Conservation (phyloP, 53 echinoderm and acorn worm species). For the Henricia sp. region DNA sequence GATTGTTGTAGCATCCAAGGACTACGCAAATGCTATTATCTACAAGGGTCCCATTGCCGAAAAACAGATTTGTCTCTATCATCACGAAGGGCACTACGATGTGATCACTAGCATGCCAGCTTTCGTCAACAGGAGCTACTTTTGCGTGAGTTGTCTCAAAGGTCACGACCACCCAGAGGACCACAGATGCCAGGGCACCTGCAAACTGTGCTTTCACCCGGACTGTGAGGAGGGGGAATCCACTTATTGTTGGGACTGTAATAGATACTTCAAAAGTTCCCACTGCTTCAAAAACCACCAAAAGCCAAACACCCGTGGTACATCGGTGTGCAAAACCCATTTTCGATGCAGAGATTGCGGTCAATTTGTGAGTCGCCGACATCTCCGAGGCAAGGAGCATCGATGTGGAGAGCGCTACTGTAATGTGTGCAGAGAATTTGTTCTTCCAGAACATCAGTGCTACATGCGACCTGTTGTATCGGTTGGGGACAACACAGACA, state of each 20-base stretch:
- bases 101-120: constrained; percentile 33
- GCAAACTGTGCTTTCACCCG: constrained; percentile 8
- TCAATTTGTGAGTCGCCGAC: background rate
- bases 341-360: constrained; percentile 7
- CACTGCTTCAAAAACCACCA: constrained; percentile 59
- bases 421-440: constrained; percentile 32
- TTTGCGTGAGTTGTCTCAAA: constrained; percentile 59
- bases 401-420: constrained; percentile 54
- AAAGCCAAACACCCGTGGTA: background rate
- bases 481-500: too few species aligned
- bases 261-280: constrained; percentile 65
- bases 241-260: constrained; percentile 47
- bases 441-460: constrained; percentile 31
- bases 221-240: constrained; percentile 27
- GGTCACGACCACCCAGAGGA: constrained; percentile 41
- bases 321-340: background rate
- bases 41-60: constrained; percentile 43
- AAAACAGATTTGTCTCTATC: constrained; percentile 47
- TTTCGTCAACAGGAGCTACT: constrained; percentile 50
- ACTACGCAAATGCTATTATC: constrained; percentile 37
- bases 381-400: constrained; percentile 19
- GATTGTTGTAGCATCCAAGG: constrained; percentile 42
- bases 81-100: constrained; percentile 65
- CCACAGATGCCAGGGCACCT: constrained; percentile 43
- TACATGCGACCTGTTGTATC: constrained; percentile 18